phyloP scores from a whole-genome alignment of 2,888 invertebrate species.

The Callyntrura guangdongensis region DNA sequence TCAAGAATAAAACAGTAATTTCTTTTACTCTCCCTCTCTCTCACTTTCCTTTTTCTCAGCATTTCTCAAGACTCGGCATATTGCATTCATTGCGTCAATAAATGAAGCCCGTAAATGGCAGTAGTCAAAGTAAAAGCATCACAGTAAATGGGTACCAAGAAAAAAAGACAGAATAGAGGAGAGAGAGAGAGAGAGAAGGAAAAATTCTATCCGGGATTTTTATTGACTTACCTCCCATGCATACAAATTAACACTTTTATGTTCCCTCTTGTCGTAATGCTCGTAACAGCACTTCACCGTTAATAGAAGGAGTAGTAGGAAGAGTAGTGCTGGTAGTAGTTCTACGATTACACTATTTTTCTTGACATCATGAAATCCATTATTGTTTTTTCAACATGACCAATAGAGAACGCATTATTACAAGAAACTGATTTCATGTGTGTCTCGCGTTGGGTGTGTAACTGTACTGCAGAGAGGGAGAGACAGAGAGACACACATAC shows the following conservation, averaged over 20 bases:
- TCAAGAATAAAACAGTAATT: constrained; percentile 74
- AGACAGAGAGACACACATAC: not conserved
- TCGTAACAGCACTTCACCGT: not conserved
- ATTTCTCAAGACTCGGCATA: not conserved
- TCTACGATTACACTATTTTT: not conserved
- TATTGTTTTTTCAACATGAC: constrained; percentile 45
- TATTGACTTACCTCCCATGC: constrained; percentile 76
- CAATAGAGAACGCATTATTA: constrained; percentile 11
- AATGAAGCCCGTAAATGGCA: constrained; percentile 26
- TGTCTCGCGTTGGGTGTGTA: no score
- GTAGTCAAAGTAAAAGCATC: no score
- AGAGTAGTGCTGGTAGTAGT: no score
- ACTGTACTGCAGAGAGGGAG: no score
- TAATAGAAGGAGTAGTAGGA: no score
- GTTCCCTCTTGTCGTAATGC: not conserved
- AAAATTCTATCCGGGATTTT: constrained; percentile 72
- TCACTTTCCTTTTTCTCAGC: not conserved
- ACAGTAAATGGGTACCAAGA: no score
- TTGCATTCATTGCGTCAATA: constrained; percentile 39
- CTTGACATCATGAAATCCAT: constrained; percentile 68
- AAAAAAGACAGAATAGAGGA: constrained; percentile 17
- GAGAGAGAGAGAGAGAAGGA: constrained; percentile 13
- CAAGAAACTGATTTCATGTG: constrained; percentile 21
- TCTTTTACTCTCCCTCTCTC: constrained; percentile 13
- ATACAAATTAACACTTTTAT: constrained; percentile 78